These are phyloP conservation scores for Ailurus styani DNA, from an alignment of 2,113 vertebrate species.

Conservation along the genomic window DNA sequence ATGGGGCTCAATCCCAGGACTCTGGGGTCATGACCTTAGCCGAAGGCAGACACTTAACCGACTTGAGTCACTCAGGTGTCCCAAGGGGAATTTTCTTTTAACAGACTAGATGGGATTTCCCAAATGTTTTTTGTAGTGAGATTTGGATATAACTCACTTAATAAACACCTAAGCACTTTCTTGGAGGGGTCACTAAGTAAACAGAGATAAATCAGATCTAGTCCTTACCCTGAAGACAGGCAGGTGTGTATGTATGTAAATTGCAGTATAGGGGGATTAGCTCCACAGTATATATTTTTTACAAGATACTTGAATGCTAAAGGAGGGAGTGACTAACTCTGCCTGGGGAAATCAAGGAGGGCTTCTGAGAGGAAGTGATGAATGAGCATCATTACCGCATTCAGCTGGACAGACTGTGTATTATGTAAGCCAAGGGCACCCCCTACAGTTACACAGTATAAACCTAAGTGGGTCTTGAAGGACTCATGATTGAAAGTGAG, in stretches of 20 bases:
- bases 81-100: neutral
- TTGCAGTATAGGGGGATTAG: neutral
- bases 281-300: neutral
- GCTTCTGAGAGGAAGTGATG: neutral
- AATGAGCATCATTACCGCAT: neutral
- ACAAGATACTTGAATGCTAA: neutral
- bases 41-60: neutral
- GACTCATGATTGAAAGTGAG: neutral
- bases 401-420: neutral
- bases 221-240: neutral
- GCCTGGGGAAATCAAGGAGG: neutral
- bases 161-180: neutral
- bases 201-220: neutral
- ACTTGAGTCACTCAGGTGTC: neutral
- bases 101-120: neutral
- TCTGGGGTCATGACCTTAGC: neutral
- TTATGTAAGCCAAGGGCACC: neutral
- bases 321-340: neutral
- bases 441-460: neutral
- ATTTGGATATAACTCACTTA: neutral
- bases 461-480: neutral
- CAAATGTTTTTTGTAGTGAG: neutral
- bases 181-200: neutral
- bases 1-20: neutral
- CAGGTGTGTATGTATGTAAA: neutral